Conservation (phyloP, 92 coral and sea anemone genomes). For the Actinernus sp. region DNA sequence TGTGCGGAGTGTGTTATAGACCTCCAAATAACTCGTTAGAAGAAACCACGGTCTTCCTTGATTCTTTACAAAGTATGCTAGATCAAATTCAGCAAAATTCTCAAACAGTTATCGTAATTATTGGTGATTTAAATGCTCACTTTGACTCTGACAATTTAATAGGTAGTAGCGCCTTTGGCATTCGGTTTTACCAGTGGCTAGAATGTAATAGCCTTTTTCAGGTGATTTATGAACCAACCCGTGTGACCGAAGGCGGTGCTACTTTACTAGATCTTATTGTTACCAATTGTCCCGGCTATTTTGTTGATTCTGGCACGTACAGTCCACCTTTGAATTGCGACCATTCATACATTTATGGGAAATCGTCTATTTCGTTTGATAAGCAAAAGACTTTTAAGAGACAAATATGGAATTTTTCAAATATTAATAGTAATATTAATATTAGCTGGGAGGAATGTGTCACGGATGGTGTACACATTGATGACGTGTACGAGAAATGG, state of each 20-base stretch:
- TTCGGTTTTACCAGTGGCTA: conserved; percentile 28
- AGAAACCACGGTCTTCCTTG: conserved; percentile 15
- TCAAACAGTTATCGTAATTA: conserved; percentile 20
- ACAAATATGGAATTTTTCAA: conserved; percentile 28
- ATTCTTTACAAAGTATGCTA: conserved; percentile 7
- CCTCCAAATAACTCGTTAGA: conserved; percentile 20
- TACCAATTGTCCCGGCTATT: conserved; percentile 46
- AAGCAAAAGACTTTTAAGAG: conserved; percentile 1
- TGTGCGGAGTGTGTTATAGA: conserved; percentile 44
- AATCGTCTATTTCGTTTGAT: background rate
- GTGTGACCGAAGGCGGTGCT: conserved; percentile 23
- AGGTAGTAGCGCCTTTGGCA: conserved; percentile 17
- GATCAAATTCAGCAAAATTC: conserved; percentile 37
- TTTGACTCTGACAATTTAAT: conserved; percentile 17
- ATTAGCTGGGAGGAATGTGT: background rate
- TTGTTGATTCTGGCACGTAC: conserved; percentile 50
- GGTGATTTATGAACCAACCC: conserved; percentile 38
- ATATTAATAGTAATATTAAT: conserved; percentile 6
- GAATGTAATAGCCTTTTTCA: conserved; percentile 18
- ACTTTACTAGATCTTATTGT: conserved; percentile 34
- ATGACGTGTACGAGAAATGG: background rate
- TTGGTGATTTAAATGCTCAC: conserved; percentile 30
- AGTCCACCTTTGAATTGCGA: conserved; percentile 61
- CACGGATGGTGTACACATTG: background rate
- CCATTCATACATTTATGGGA: conserved; percentile 18